These are phyloP conservation scores for Papilio glaucus DNA, from an alignment of 1,140 invertebrate species.

Conservation along the genomic window DNA sequence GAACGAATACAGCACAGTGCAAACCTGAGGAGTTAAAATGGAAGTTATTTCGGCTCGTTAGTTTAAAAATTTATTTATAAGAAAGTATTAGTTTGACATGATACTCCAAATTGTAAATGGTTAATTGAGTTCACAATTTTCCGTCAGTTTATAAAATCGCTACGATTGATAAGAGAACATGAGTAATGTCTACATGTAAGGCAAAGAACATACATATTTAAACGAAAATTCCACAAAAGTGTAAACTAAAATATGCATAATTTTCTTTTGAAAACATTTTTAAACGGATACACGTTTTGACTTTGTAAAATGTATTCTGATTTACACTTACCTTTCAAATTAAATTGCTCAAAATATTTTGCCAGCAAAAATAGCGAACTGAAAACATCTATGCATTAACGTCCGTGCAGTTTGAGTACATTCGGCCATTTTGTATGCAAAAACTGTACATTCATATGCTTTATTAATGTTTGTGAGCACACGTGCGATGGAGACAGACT, in stretches of 20 bases:
- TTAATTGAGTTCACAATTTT: too few species aligned
- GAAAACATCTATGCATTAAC: constrained; percentile 1
- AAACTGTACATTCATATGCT: background rate
- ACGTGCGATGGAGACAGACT: background rate
- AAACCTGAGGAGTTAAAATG: too few species aligned
- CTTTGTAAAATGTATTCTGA: background rate
- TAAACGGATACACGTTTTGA: constrained; percentile 11
- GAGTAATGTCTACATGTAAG: too few species aligned
- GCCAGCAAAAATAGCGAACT: background rate
- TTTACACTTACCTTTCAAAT: constrained; percentile 8
- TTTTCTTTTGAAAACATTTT: background rate
- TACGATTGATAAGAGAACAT: too few species aligned
- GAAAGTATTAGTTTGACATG: too few species aligned
- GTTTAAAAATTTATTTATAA: too few species aligned
- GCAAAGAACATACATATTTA: too few species aligned
- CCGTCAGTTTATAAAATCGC: too few species aligned
- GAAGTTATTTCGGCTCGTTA: too few species aligned
- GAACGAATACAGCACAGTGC: too few species aligned
- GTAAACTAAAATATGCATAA: background rate
- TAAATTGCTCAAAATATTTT: constrained; percentile 16
- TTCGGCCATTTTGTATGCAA: constrained; percentile 7
- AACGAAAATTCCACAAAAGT: background rate
- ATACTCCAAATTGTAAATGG: too few species aligned
- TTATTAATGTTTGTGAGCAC: background rate
- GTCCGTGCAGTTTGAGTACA: background rate